A percentile compares a stretch with the other conserved stretches of the same genome.
Conservation (phyloP, 2,888 invertebrate species). For the Idaea straminata region DNA sequence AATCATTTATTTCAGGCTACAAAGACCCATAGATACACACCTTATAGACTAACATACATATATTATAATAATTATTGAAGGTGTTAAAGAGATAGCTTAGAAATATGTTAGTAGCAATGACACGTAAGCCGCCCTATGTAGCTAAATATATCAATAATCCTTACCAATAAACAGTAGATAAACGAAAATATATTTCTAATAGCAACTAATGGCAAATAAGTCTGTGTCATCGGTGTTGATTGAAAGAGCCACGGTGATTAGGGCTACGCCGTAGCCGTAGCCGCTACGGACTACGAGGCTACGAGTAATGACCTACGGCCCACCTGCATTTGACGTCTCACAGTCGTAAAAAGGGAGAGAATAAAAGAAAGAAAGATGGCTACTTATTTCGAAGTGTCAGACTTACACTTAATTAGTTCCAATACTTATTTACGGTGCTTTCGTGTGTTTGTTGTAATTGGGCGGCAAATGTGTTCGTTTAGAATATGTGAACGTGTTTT, state of each 20-base stretch:
- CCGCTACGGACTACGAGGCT: constrained; percentile 34
- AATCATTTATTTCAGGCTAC: no score
- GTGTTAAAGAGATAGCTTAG: no score
- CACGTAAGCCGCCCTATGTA: no score
- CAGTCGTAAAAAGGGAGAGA: constrained; percentile 49
- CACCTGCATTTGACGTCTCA: constrained; percentile 63
- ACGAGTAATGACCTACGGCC: constrained; percentile 51
- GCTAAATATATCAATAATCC: neutral
- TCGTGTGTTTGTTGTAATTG: constrained; percentile 3
- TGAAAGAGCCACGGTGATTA: constrained; percentile 48
- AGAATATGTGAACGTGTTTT: neutral
- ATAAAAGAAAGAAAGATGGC: constrained; percentile 49
- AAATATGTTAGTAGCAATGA: no score
- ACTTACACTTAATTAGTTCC: constrained; percentile 2
- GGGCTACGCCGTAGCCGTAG: constrained; percentile 32
- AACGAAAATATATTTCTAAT: constrained; percentile 7
- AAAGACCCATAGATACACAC: no score
- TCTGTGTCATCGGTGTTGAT: constrained; percentile 40
- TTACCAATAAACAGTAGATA: neutral
- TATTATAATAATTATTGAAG: no score
- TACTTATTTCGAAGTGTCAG: constrained; percentile 31
- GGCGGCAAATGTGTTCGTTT: neutral
- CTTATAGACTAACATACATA: no score
- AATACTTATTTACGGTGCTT: constrained; percentile 3
- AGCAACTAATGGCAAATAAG: constrained; percentile 22